phyloP scores from a whole-genome alignment of 1,140 invertebrate species.

The Drosophila gunungcola region DNA sequence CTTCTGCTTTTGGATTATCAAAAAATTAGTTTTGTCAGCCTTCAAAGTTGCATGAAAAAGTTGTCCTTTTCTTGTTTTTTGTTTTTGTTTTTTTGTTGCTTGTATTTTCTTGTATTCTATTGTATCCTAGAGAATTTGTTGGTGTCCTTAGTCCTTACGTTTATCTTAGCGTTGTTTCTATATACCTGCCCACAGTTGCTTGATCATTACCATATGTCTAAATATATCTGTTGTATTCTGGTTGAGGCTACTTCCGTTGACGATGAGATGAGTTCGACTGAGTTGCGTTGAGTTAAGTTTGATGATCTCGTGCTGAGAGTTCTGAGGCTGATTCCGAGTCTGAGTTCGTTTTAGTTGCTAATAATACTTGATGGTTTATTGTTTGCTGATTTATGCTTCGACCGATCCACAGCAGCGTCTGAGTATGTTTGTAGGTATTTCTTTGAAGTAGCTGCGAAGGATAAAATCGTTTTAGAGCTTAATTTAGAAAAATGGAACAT shows the following conservation, averaged over 20 bases:
- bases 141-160: conserved; percentile 54
- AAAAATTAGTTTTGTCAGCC: conserved; percentile 66
- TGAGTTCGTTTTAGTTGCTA: conserved; percentile 55
- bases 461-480: neutral
- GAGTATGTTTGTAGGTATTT: conserved; percentile 69
- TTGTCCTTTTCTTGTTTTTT: conserved; percentile 35
- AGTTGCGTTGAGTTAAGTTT: conserved; percentile 33
- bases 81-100: conserved; percentile 23
- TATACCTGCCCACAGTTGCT: conserved; percentile 69
- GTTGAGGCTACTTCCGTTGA: conserved; percentile 54
- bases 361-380: conserved; percentile 71
- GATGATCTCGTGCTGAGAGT: conserved; percentile 12
- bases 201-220: conserved; percentile 28
- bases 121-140: conserved; percentile 48
- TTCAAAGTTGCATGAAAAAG: conserved; percentile 75
- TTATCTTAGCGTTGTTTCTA: conserved; percentile 70
- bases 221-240: conserved; percentile 34
- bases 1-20: conserved; percentile 59
- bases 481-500: neutral
- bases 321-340: conserved; percentile 26
- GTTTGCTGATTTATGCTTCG: conserved; percentile 25
- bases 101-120: conserved; percentile 32
- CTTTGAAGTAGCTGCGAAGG: conserved; percentile 58
- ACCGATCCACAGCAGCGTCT: conserved; percentile 58
- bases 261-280: conserved; percentile 45